Evolutionary conservation across 2,797 vertebrate species (phyloP).

Genomic region (Echeneis naucrates): DNA sequence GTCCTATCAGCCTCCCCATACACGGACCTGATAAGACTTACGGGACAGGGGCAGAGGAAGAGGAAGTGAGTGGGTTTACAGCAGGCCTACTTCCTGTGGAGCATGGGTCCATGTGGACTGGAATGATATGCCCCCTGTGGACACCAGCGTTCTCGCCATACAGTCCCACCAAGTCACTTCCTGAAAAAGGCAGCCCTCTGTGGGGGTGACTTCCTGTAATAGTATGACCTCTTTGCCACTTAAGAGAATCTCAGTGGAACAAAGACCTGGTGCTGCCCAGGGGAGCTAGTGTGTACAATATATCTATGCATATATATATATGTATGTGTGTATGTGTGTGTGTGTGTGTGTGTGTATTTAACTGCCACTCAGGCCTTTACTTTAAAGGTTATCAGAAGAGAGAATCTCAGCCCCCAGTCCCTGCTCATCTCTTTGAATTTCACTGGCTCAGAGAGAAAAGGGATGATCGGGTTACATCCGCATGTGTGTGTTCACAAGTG

Average conservation of each 20-base stretch:
- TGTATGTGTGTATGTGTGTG: slow-evolving; percentile 24
- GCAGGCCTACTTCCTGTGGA: slow-evolving; percentile 70
- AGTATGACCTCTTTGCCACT: slow-evolving; percentile 74
- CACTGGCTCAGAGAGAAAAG: slow-evolving; percentile 64
- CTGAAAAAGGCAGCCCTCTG: slow-evolving; percentile 73
- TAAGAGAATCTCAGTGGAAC: slow-evolving; percentile 61
- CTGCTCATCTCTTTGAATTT: slow-evolving; percentile 86
- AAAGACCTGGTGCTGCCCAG: slow-evolving; percentile 81
- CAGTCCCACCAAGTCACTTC: slow-evolving; percentile 73
- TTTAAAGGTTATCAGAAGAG: slow-evolving; percentile 88
- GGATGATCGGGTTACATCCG: slow-evolving; percentile 84
- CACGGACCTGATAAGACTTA: slow-evolving; percentile 77
- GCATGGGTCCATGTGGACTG: slow-evolving; percentile 80
- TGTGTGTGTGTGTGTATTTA: slow-evolving; percentile 47
- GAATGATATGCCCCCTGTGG: slow-evolving; percentile 90
- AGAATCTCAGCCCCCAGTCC: slow-evolving; percentile 83
- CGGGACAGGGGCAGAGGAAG: slow-evolving; percentile 70
- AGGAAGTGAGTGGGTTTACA: slow-evolving; percentile 76
- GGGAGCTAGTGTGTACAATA: slow-evolving; percentile 52
- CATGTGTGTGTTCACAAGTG: slow-evolving; percentile 68
- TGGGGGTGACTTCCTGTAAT: slow-evolving; percentile 79
- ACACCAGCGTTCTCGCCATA: slow-evolving; percentile 60
- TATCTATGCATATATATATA: background rate
- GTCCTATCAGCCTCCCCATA: slow-evolving; percentile 83
- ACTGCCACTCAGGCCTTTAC: slow-evolving; percentile 73